These are phyloP conservation scores for Oncorhynchus tshawytscha DNA, from an alignment of 2,113 vertebrate genomes.

Conservation along the genomic window DNA sequence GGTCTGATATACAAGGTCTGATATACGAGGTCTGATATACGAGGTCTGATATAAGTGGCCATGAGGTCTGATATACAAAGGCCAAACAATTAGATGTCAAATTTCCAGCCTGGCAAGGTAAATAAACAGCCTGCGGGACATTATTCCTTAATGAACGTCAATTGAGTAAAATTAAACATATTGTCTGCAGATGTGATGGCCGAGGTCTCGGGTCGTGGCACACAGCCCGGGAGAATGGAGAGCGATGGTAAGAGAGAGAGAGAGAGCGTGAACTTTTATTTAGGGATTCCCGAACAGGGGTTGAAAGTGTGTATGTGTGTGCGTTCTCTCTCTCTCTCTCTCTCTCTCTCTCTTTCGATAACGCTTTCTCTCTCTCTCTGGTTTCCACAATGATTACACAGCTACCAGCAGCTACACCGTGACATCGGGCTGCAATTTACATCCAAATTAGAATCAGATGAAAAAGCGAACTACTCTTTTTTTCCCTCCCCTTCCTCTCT, in stretches of 20 bases:
- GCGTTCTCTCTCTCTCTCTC: not conserved
- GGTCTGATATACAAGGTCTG: no score
- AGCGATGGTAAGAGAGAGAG: not conserved
- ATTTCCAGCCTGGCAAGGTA: conserved; percentile 23
- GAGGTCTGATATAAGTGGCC: no score
- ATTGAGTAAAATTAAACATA: conserved; percentile 47
- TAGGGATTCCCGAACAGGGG: not conserved
- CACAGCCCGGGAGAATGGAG: not conserved
- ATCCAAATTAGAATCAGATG: conserved; percentile 66
- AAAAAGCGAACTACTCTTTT: conserved; percentile 34
- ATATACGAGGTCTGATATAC: not conserved
- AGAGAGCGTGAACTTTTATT: not conserved
- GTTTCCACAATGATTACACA: conserved; percentile 57
- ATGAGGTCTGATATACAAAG: conserved; percentile 17
- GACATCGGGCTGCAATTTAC: conserved; percentile 55
- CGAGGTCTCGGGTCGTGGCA: conserved; percentile 1
- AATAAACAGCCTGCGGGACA: conserved; percentile 33
- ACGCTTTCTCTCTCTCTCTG: conserved; percentile 5
- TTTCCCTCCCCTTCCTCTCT: conserved; percentile 28
- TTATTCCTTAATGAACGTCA: conserved; percentile 47
- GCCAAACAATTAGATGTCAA: conserved; percentile 45
- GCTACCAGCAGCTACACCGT: conserved; percentile 52
- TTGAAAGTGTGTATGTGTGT: conserved; percentile 27
- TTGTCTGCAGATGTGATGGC: conserved; percentile 49
- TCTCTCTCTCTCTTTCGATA: no score